Base-by-base conservation (phyloP, 2,113 vertebrate species). In the Bubo scandiacus region DNA sequence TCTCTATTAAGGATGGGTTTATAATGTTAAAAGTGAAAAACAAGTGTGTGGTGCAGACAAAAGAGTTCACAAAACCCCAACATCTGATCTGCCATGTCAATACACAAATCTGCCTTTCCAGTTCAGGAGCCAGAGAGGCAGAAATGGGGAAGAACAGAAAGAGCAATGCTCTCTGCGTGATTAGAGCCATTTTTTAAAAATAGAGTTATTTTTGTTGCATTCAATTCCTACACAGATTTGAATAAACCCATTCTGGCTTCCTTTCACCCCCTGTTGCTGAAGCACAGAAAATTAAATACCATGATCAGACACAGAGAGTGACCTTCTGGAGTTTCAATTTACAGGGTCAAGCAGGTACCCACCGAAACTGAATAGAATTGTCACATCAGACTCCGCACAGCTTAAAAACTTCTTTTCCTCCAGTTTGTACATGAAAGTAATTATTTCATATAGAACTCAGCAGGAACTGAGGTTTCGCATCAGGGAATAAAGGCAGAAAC, bases 341-440 rank as follows among this genome's bases (percentile, higher is more conserved):
- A 83, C 97, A 92, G 78, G 97, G 97, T 96, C 96, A 95, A 95
- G 95, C 94, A 94, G 55, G 82, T 52, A 85, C 68, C 75, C 68
- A 90, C 83, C 5, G 7, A 51, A 89, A 73, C 66, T 92, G 80
- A 80, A 96, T 27, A 86, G 96, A 97, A 95, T 79, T 86, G 95
- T 94, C 97, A 96, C 95, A 84, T 75, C 94, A 74, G 88, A 6
- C 38, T 67, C 81, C 0, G 3, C 23, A 29, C 26, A 23, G 40
- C 88, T 95, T 68, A 57, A 83, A 78, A 94, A 32, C 22, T 40
- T 45, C 75, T 74, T 71, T 81, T 42, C n/a, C 84, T 16, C 59
- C 23, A 47, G 62, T 65, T 94, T 84, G 81, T 86, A 74, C 92
- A 75, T 10, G 61, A 90, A 92, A 94, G 79, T 85, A 93, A 97